Conservation (phyloP, 2,113 vertebrate genomes). For the Syngnathus scovelli region DNA sequence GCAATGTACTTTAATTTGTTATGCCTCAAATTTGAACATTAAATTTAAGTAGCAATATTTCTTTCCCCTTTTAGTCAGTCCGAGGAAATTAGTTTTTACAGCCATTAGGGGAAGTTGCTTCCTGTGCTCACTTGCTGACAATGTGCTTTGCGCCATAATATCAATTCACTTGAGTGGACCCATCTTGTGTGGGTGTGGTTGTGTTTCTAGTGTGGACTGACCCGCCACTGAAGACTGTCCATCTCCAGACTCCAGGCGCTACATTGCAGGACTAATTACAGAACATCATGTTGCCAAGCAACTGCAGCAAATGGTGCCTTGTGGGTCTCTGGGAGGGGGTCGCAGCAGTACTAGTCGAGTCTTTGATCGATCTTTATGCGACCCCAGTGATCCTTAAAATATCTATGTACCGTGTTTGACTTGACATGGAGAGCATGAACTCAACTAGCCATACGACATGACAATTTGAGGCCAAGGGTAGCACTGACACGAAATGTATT, state of each 20-base stretch:
- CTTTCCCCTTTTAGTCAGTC: slow-evolving; percentile 14
- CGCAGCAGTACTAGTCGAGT: slow-evolving; percentile 43
- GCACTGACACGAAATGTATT: slow-evolving; percentile 3
- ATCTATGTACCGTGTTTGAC: slow-evolving; percentile 9
- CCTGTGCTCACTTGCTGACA: slow-evolving; percentile 37
- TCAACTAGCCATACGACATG: background rate
- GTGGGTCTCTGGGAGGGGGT: slow-evolving; percentile 61
- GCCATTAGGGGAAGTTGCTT: slow-evolving; percentile 30
- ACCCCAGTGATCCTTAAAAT: slow-evolving; percentile 38
- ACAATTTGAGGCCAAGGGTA: background rate
- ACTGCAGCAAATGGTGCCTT: slow-evolving; percentile 65
- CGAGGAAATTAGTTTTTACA: slow-evolving; percentile 30
- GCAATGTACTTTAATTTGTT: slow-evolving; percentile 1
- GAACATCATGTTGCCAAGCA: slow-evolving; percentile 75
- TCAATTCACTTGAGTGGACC: slow-evolving; percentile 41
- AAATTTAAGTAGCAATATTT: slow-evolving; percentile 6
- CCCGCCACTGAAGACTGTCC: slow-evolving; percentile 54
- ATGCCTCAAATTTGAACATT: slow-evolving; percentile 6
- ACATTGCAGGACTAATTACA: slow-evolving; percentile 70
- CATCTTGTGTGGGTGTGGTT: slow-evolving; percentile 59
- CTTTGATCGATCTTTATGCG: slow-evolving; percentile 61
- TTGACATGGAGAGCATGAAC: slow-evolving; percentile 17
- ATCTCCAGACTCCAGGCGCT: slow-evolving; percentile 59
- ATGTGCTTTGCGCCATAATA: slow-evolving; percentile 35
- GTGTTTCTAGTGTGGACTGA: slow-evolving; percentile 53